These are phyloP conservation scores for Reticulitermes speratus DNA, from an alignment of 1,140 invertebrate species.

Conservation along the genomic window DNA sequence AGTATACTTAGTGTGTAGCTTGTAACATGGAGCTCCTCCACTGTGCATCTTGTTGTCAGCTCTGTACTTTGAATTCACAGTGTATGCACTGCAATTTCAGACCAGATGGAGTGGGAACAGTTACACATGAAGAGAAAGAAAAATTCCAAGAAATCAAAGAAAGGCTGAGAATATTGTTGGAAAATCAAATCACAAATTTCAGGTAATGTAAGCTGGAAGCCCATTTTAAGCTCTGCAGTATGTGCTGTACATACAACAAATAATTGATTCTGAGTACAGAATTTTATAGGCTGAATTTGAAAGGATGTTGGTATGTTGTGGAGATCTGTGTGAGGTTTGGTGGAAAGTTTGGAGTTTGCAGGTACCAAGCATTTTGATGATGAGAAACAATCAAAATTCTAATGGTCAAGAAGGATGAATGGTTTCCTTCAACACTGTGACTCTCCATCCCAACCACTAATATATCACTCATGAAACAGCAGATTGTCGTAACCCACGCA, in stretches of 20 bases:
- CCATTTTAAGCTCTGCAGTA: neutral
- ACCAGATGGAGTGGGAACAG: constrained; percentile 97
- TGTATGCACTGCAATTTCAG: constrained; percentile 53
- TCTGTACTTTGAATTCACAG: constrained; percentile 31
- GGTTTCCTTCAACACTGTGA: too few relatives aligned
- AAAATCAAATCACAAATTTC: constrained; percentile 99
- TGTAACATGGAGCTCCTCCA: constrained; percentile 4
- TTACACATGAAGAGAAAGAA: constrained; percentile 96
- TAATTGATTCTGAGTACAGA: neutral
- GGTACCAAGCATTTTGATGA: too few relatives aligned
- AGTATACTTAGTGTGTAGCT: neutral
- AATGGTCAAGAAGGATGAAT: too few relatives aligned
- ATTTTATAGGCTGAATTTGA: too few relatives aligned
- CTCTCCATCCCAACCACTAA: too few relatives aligned
- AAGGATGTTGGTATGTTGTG: too few relatives aligned
- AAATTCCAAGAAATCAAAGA: constrained; percentile 98
- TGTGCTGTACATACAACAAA: neutral
- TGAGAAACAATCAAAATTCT: too few relatives aligned
- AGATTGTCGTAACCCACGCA: too few relatives aligned
- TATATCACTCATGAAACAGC: too few relatives aligned
- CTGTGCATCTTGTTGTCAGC: constrained; percentile 23
- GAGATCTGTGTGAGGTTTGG: too few relatives aligned
- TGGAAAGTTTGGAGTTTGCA: too few relatives aligned
- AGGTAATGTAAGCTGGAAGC: constrained; percentile 57
- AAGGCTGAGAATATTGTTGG: constrained; percentile 84